phyloP scores from a whole-genome alignment of 2,888 invertebrate genomes.

The Hylaea fasciaria region DNA sequence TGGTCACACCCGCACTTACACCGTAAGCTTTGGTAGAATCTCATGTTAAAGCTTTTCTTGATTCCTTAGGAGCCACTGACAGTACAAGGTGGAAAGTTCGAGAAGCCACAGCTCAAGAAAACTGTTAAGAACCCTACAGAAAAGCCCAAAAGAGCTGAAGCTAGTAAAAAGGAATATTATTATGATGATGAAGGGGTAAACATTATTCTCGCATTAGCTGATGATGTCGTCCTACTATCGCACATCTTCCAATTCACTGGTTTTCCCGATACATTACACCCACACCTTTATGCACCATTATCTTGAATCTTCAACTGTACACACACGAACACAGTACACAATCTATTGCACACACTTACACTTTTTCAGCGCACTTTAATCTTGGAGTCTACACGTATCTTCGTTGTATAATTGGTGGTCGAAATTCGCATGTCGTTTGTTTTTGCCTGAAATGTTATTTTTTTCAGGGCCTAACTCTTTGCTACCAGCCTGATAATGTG shows the following conservation, averaged over 20 bases:
- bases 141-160: slow-evolving; percentile 68
- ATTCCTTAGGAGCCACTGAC: slow-evolving; percentile 77
- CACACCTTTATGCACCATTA: slow-evolving; percentile 15
- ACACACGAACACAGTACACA: slow-evolving; percentile 7
- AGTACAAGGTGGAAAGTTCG: slow-evolving; percentile 79
- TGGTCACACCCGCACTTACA: slow-evolving; percentile 55
- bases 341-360: slow-evolving; percentile 35
- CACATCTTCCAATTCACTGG: slow-evolving; percentile 42
- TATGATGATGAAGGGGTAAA: slow-evolving; percentile 63
- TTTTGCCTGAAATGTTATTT: slow-evolving; percentile 53
- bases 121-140: slow-evolving; percentile 71
- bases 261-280: slow-evolving; percentile 20
- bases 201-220: slow-evolving; percentile 50
- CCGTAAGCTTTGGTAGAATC: slow-evolving; percentile 56
- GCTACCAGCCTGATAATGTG: slow-evolving; percentile 3
- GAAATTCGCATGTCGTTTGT: slow-evolving; percentile 72
- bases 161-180: slow-evolving; percentile 43
- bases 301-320: slow-evolving; percentile 12
- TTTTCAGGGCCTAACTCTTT: slow-evolving; percentile 29
- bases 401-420: slow-evolving; percentile 53
- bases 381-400: slow-evolving; percentile 34
- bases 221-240: slow-evolving; percentile 52
- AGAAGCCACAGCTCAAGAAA: slow-evolving; percentile 81
- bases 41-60: slow-evolving; percentile 65
- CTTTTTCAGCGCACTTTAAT: slow-evolving; percentile 41